A percentile compares a stretch with the other conserved stretches of the same genome.
Evolutionary conservation across 2,888 invertebrate species (phyloP).

Genomic region (Macrophya annulata): DNA sequence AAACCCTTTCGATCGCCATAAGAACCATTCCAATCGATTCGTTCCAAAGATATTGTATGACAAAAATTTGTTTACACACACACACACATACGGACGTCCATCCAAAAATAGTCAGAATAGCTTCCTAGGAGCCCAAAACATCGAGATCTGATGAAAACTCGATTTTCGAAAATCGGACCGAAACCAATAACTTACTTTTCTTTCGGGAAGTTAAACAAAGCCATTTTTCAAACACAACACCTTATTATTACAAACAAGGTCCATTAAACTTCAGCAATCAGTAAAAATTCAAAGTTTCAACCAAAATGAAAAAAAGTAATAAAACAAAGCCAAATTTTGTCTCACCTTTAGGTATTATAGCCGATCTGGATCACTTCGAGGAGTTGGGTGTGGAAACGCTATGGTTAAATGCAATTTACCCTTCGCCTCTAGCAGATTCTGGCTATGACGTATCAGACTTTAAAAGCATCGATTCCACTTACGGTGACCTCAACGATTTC

Average conservation of each 20-base stretch:
- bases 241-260: neutral
- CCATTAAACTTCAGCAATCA: neutral
- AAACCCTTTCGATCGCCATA: no score
- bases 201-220: no score
- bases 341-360: conserved; percentile 68
- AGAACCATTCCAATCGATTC: no score
- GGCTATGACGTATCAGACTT: conserved; percentile 70
- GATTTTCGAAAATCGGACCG: no score
- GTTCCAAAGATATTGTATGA: no score
- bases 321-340: neutral
- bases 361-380: conserved; percentile 67
- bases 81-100: no score
- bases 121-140: no score
- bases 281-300: neutral
- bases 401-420: conserved; percentile 70
- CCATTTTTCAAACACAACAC: neutral
- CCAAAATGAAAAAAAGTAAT: neutral
- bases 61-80: no score
- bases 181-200: no score
- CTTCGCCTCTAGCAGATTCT: conserved; percentile 68
- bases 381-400: conserved; percentile 70
- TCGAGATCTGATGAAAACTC: no score
- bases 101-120: no score
- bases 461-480: conserved; percentile 65
- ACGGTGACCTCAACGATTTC: conserved; percentile 69